phyloP scores from a whole-genome alignment of 2,888 invertebrate species.

The Diplazon laetatorius region DNA sequence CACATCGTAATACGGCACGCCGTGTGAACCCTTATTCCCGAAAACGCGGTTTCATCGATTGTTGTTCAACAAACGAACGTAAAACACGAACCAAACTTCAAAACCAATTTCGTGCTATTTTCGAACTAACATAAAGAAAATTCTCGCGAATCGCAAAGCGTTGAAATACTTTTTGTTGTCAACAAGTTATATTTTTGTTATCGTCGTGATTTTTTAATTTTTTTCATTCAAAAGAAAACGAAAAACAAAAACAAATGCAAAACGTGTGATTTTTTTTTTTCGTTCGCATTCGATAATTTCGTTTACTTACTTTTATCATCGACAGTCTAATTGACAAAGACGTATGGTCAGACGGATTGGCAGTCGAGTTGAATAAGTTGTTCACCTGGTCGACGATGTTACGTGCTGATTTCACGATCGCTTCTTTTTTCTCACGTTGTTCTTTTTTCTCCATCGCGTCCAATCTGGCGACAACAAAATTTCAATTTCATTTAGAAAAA shows the following conservation, averaged over 20 bases:
- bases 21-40: constrained; percentile 9
- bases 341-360: constrained; percentile 87
- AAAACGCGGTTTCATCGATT: constrained; percentile 20
- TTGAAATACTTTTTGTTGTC: too few relatives aligned
- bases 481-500: too few relatives aligned
- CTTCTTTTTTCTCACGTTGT: constrained; percentile 67
- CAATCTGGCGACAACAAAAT: constrained; percentile 39
- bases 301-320: constrained; percentile 83
- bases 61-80: not conserved
- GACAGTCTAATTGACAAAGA: constrained; percentile 87
- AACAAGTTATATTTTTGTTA: too few relatives aligned
- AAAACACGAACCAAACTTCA: too few relatives aligned
- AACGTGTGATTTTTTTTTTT: not conserved
- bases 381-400: constrained; percentile 81
- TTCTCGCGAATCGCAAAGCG: too few relatives aligned
- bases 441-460: constrained; percentile 77
- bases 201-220: too few relatives aligned
- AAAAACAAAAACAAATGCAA: too few relatives aligned
- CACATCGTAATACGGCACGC: constrained; percentile 32
- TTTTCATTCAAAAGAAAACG: too few relatives aligned
- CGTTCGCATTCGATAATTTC: not conserved
- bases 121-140: too few relatives aligned
- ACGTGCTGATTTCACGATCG: constrained; percentile 75
- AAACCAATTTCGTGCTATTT: too few relatives aligned
- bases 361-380: constrained; percentile 85